Percentiles rank a stretch among this genome's conserved stretches.
phyloP scores from a whole-genome alignment of 2,113 vertebrate genomes.

The Manacus vitellinus region DNA sequence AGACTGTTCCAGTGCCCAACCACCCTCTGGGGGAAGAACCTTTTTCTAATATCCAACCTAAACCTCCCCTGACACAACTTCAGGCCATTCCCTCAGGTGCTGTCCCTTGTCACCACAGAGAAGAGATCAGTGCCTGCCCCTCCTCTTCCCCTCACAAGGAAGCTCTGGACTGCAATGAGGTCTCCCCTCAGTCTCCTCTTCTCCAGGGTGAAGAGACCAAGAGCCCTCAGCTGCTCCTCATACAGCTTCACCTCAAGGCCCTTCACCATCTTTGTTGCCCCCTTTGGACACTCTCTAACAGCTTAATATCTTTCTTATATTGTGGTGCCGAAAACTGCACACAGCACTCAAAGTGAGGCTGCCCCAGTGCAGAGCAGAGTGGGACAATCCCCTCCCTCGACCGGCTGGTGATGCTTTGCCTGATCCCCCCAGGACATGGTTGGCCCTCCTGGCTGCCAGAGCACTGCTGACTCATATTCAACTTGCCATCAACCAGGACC shows the following conservation, averaged over 20 bases:
- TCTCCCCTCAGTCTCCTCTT: not conserved
- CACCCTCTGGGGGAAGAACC: not conserved
- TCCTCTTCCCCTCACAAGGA: not conserved
- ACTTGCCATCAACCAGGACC: not conserved
- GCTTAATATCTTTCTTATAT: not conserved
- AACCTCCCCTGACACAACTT: not conserved
- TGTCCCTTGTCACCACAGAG: not conserved
- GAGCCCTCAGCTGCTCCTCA: not conserved
- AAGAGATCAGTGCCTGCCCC: not conserved
- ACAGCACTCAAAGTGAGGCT: not conserved
- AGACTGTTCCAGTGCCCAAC: not conserved
- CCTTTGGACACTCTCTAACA: not conserved
- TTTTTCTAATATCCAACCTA: not conserved
- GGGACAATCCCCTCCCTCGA: not conserved
- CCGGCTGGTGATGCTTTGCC: not conserved
- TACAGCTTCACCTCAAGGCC: not conserved
- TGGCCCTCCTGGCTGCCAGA: not conserved
- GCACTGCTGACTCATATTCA: not conserved
- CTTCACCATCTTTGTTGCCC: not conserved
- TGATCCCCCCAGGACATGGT: not conserved
- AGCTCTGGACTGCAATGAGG: not conserved
- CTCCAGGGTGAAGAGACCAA: not conserved
- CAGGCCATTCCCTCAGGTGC: not conserved
- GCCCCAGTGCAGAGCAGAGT: not conserved
- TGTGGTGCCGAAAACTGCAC: not conserved